A percentile compares a stretch with the other conserved stretches of the same genome.
These are phyloP conservation scores for Gobionotothen gibberifrons DNA, from an alignment of 2,797 vertebrate genomes.

Conservation along the genomic window DNA sequence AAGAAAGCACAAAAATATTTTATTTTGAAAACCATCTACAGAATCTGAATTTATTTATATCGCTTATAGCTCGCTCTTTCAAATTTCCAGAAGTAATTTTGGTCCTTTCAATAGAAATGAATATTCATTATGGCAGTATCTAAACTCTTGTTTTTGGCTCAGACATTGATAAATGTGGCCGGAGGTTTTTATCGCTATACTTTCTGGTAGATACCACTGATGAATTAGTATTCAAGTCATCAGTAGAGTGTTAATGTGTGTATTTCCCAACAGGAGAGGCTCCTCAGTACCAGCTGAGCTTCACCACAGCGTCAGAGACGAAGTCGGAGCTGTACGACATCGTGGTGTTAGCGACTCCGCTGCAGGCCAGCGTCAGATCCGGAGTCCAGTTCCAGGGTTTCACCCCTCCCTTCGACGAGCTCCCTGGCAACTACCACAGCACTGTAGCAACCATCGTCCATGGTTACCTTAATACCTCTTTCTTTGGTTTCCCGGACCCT, in stretches of 20 bases:
- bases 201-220: neutral
- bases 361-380: slow-evolving; percentile 83
- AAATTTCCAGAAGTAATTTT: neutral
- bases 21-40: neutral
- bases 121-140: neutral
- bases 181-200: neutral
- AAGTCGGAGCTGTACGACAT: slow-evolving; percentile 91
- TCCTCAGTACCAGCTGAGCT: slow-evolving; percentile 89
- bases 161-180: slow-evolving; percentile 3
- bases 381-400: slow-evolving; percentile 90
- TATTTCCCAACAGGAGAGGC: slow-evolving; percentile 82
- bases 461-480: slow-evolving; percentile 96
- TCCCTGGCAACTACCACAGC: slow-evolving; percentile 88
- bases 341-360: slow-evolving; percentile 91
- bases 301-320: slow-evolving; percentile 76
- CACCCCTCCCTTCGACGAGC: slow-evolving; percentile 79
- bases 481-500: slow-evolving; percentile 95
- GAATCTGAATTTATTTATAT: neutral
- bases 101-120: neutral
- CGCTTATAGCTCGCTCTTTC: neutral
- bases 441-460: slow-evolving; percentile 93
- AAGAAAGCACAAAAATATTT: neutral
- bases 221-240: neutral
- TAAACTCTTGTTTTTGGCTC: neutral
- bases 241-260: neutral